Percentiles rank a stretch among this genome's conserved stretches.
Evolutionary conservation across 2,888 invertebrate genomes (phyloP).

Genomic region (Drosophila neonasuta): DNA sequence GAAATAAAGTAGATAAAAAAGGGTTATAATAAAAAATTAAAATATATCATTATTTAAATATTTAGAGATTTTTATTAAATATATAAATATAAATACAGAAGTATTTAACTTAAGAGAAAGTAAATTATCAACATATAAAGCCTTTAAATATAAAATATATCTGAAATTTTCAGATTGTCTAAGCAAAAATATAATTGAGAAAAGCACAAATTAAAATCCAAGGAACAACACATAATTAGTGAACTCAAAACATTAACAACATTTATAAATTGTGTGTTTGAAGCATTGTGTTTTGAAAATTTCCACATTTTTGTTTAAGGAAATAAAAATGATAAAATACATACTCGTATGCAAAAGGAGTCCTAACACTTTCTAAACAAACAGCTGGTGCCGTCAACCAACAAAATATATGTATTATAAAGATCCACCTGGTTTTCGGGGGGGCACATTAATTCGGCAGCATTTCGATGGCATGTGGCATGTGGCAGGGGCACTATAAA

Average conservation of each 20-base stretch:
- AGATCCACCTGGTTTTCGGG: conserved; percentile 9
- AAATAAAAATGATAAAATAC: conserved; percentile 33
- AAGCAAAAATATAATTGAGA: conserved; percentile 7
- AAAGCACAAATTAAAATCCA: conserved; percentile 12
- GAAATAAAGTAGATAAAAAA: not conserved
- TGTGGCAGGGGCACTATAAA: conserved; percentile 59
- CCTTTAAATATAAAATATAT: not conserved
- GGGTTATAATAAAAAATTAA: too few relatives aligned
- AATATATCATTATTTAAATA: too few relatives aligned
- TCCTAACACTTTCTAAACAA: conserved; percentile 8
- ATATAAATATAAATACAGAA: not conserved
- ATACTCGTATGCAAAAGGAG: not conserved
- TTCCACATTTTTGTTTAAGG: conserved; percentile 55
- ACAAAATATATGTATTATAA: conserved; percentile 2
- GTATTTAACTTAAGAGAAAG: not conserved
- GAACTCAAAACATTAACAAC: not conserved
- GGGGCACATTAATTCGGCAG: conserved; percentile 29
- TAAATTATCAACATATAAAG: not conserved
- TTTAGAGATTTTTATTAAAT: too few relatives aligned
- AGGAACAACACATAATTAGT: not conserved
- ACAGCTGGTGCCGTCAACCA: conserved; percentile 7
- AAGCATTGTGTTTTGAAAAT: conserved; percentile 45
- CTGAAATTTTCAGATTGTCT: not conserved
- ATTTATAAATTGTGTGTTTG: not conserved
- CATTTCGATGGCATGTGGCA: conserved; percentile 2